Evolutionary conservation across 2,888 invertebrate genomes (phyloP).

Genomic region (Sipunculus nudus): DNA sequence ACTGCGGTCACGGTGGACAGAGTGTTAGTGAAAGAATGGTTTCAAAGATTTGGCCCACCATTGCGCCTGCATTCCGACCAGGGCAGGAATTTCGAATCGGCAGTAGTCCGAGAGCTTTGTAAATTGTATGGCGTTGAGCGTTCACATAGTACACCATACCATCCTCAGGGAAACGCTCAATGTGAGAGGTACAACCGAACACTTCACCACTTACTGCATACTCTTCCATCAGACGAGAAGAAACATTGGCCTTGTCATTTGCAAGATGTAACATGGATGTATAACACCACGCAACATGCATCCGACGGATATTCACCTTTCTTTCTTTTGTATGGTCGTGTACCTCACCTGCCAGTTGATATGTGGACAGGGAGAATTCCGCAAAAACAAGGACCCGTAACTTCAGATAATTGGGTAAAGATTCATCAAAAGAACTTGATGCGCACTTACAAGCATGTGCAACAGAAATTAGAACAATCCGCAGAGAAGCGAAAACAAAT

Average conservation of each 20-base stretch:
- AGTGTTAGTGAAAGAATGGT: constrained; percentile 21
- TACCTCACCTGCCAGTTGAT: constrained; percentile 4
- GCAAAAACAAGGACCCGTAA: too few species aligned
- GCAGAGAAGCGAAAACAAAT: too few species aligned
- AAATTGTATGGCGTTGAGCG: neutral
- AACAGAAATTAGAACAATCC: too few species aligned
- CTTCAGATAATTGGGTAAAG: too few species aligned
- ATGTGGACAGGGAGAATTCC: too few species aligned
- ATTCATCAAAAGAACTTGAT: too few species aligned
- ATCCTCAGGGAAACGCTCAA: constrained; percentile 30
- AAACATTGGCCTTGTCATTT: constrained; percentile 33
- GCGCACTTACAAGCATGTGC: too few species aligned
- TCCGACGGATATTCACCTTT: constrained; percentile 5
- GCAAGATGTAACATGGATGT: constrained; percentile 28
- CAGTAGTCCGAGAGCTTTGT: constrained; percentile 2
- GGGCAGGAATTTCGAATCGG: constrained; percentile 4
- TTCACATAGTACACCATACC: constrained; percentile 14
- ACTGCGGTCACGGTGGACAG: constrained; percentile 28
- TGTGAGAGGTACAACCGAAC: constrained; percentile 42
- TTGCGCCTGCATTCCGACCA: constrained; percentile 5
- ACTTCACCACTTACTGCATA: constrained; percentile 31
- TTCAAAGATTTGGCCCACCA: constrained; percentile 30
- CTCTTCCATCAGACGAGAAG: constrained; percentile 28
- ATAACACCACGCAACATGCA: constrained; percentile 8
- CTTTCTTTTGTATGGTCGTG: constrained; percentile 7